A percentile compares a stretch with the other conserved stretches of the same genome.
Evolutionary conservation across 2,797 vertebrate genomes (phyloP).

Genomic region (Lepus townsendii): DNA sequence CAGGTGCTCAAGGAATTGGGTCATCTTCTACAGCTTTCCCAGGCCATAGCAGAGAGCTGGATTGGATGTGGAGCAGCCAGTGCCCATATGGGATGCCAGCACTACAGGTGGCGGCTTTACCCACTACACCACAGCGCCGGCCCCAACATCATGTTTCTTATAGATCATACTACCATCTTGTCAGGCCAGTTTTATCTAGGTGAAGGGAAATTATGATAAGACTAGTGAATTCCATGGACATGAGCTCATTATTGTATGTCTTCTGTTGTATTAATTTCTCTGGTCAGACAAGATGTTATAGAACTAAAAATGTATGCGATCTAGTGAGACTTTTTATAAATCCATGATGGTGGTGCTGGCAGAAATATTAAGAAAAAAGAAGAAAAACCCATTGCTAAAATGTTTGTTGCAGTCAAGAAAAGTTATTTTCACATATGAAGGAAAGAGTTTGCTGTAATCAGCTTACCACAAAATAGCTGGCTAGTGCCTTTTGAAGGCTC

Average conservation of each 20-base stretch:
- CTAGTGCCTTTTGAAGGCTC: background rate
- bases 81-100: no score
- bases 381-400: background rate
- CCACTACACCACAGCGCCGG: no score
- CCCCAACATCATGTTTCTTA: no score
- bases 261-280: conserved; percentile 32
- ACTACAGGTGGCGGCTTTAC: no score
- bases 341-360: background rate
- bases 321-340: background rate
- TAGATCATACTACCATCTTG: background rate
- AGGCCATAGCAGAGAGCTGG: no score
- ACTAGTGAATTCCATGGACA: conserved; percentile 16
- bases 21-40: no score
- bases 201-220: background rate
- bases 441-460: background rate
- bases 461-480: background rate
- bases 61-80: no score
- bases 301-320: background rate
- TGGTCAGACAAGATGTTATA: background rate
- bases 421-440: background rate
- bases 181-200: background rate
- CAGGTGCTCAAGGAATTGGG: no score
- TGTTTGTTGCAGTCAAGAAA: background rate
- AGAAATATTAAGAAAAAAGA: background rate
- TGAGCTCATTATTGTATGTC: background rate